phyloP scores from a whole-genome alignment of 2,113 vertebrate genomes.

The Xyrauchen texanus region DNA sequence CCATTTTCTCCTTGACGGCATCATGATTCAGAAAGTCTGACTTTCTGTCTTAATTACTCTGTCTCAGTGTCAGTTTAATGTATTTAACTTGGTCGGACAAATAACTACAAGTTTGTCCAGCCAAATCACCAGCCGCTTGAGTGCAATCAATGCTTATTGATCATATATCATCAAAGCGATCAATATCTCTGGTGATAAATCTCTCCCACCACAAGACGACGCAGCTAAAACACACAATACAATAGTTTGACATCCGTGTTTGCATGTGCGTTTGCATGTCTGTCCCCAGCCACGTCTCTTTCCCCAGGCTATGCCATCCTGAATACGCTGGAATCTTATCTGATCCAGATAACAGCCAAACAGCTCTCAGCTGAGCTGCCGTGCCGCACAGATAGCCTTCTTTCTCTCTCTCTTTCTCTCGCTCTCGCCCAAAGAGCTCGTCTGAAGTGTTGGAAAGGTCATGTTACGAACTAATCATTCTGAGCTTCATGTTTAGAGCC shows the following conservation, averaged over 20 bases:
- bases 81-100: background rate
- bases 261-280: background rate
- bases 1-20: background rate
- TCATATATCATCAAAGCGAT: background rate
- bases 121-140: background rate
- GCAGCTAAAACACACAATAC: background rate
- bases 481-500: constrained; percentile 28
- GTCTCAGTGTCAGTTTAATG: background rate
- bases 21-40: too few relatives aligned
- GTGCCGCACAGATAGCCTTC: constrained; percentile 2
- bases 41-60: background rate
- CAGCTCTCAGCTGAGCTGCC: constrained; percentile 21
- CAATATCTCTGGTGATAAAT: background rate
- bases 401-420: constrained; percentile 21
- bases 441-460: constrained; percentile 39
- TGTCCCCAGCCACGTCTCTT: background rate
- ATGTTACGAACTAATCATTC: constrained; percentile 27
- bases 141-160: background rate
- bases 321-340: constrained; percentile 16
- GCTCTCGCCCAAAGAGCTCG: background rate
- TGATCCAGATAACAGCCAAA: constrained; percentile 29
- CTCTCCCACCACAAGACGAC: background rate
- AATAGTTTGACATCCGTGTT: background rate
- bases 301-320: constrained; percentile 25
- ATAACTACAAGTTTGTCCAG: background rate